Evolutionary conservation across 2,797 vertebrate species (phyloP).

Genomic region (Astyanax mexicanus): DNA sequence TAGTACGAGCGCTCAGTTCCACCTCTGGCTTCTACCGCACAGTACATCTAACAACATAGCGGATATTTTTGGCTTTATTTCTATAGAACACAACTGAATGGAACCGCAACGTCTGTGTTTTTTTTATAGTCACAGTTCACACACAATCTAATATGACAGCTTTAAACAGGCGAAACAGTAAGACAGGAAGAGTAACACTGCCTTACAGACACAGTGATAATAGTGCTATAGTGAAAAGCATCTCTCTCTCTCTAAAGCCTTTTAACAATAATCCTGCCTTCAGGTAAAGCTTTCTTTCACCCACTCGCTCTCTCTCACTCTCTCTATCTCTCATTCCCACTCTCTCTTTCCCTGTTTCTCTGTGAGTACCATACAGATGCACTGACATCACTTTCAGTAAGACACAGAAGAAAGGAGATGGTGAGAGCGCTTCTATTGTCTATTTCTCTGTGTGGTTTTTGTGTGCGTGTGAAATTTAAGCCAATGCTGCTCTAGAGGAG

Average conservation of each 20-base stretch:
- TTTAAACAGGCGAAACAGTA: constrained; percentile 6
- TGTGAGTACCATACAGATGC: background rate
- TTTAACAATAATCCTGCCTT: constrained; percentile 27
- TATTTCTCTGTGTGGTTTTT: background rate
- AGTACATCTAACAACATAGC: too few relatives aligned
- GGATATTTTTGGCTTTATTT: too few relatives aligned
- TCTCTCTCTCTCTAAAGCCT: background rate
- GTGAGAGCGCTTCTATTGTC: constrained; percentile 14
- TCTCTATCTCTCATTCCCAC: background rate
- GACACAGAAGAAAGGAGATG: constrained; percentile 14
- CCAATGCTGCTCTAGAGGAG: constrained; percentile 4
- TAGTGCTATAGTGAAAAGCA: constrained; percentile 2
- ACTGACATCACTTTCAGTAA: constrained; percentile 37
- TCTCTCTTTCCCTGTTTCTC: background rate
- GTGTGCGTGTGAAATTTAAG: constrained; percentile 9
- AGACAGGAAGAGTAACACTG: background rate
- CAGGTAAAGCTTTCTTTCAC: background rate
- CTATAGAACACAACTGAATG: too few relatives aligned
- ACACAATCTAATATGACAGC: background rate
- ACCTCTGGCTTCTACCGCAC: too few relatives aligned
- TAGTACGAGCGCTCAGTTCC: too few relatives aligned
- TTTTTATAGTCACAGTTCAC: too few relatives aligned
- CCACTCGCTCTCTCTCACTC: background rate
- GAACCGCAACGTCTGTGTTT: too few relatives aligned
- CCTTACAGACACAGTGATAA: background rate